Evolutionary conservation across 2,113 vertebrate genomes (phyloP).

Genomic region (Oreochromis spilurus): DNA sequence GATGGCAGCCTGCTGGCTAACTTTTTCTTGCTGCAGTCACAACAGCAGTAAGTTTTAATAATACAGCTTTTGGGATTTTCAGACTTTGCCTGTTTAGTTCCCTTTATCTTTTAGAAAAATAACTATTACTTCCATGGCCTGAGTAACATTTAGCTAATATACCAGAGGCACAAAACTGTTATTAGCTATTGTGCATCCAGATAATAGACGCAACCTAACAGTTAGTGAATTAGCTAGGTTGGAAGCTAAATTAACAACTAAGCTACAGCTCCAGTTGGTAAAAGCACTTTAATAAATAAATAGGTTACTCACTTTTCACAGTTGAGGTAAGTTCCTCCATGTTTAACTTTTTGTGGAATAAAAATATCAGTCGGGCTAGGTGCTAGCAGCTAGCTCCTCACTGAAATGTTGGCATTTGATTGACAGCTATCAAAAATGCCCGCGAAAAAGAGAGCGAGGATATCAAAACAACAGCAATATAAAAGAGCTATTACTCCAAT

Average conservation of each 20-base stretch:
- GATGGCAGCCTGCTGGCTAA: background rate
- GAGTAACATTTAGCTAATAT: background rate
- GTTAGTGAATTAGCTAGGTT: background rate
- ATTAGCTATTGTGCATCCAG: fast-evolving
- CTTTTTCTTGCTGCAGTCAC: background rate
- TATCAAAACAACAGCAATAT: background rate
- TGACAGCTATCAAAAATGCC: background rate
- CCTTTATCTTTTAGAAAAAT: background rate
- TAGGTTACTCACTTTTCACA: constrained; percentile 57
- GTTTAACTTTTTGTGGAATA: background rate
- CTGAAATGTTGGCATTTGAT: background rate
- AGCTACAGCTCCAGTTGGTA: background rate
- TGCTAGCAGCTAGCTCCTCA: background rate
- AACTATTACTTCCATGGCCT: background rate
- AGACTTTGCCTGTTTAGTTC: background rate
- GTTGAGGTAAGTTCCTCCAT: constrained; percentile 54
- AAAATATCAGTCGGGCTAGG: fast-evolving
- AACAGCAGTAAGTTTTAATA: background rate
- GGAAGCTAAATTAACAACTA: background rate
- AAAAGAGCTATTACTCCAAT: background rate
- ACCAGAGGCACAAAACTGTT: background rate
- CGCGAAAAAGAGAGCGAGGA: background rate
- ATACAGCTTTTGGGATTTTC: background rate
- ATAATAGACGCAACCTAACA: fast-evolving
- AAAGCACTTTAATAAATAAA: background rate